These are phyloP conservation scores for Cancer borealis DNA, from an alignment of 2,888 invertebrate genomes.

Conservation along the genomic window DNA sequence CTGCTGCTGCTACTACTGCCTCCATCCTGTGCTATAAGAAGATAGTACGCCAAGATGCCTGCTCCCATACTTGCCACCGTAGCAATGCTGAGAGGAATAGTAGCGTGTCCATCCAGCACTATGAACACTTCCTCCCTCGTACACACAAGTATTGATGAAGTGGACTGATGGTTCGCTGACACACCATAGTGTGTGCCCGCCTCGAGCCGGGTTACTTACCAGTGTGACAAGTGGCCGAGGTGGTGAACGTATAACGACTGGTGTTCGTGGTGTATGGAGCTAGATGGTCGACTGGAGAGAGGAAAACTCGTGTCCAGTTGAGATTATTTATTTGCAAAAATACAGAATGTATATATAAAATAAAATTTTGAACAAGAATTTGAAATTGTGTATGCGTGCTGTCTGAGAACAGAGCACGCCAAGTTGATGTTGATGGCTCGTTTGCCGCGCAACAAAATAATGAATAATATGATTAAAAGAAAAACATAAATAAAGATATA, in stretches of 20 bases:
- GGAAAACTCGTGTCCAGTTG: too few species aligned
- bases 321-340: too few species aligned
- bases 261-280: too few species aligned
- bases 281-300: too few species aligned
- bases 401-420: too few species aligned
- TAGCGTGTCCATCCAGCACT: constrained; percentile 26
- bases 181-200: constrained; percentile 34
- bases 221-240: constrained; percentile 40
- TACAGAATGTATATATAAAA: too few species aligned
- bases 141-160: not conserved
- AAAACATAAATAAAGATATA: too few species aligned
- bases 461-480: too few species aligned
- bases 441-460: too few species aligned
- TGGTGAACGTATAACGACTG: not conserved
- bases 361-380: too few species aligned
- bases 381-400: too few species aligned
- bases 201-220: constrained; percentile 15
- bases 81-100: not conserved
- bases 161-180: constrained; percentile 51
- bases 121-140: not conserved
- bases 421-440: too few species aligned
- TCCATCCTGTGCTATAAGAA: constrained; percentile 26
- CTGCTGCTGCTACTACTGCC: constrained; percentile 39
- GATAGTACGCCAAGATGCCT: not conserved
- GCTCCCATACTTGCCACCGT: not conserved